Conservation (phyloP, 2,888 invertebrate genomes). For the Agriopis leucophaearia region DNA sequence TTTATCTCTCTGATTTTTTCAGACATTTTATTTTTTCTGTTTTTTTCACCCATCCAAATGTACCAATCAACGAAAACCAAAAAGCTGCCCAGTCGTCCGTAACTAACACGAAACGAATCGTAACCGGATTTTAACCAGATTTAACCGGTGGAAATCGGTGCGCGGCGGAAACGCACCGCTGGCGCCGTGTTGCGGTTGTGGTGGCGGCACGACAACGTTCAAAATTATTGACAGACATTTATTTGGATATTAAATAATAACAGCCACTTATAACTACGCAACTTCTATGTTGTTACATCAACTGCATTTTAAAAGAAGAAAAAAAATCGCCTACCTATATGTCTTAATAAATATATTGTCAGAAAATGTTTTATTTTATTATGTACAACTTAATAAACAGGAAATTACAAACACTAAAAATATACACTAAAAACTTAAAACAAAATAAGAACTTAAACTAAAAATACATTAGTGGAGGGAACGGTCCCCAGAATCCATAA, state of each 20-base stretch:
- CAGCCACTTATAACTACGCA: too few species aligned
- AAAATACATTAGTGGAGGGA: too few species aligned
- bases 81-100: conserved; percentile 4
- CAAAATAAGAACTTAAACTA: too few species aligned
- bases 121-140: conserved; percentile 29
- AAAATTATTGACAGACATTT: not conserved
- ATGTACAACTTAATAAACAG: too few species aligned
- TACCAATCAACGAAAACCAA: conserved; percentile 23
- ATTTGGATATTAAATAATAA: not conserved
- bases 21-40: not conserved
- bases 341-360: too few species aligned
- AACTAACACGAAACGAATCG: conserved; percentile 22
- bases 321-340: too few species aligned
- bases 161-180: conserved; percentile 9
- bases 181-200: conserved; percentile 4
- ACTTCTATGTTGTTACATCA: too few species aligned
- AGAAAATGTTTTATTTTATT: too few species aligned
- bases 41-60: conserved; percentile 1
- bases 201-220: not conserved
- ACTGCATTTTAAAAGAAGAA: too few species aligned
- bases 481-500: too few species aligned
- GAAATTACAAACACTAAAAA: too few species aligned
- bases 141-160: conserved; percentile 23
- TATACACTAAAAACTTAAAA: too few species aligned
- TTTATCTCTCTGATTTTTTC: not conserved